Conservation (phyloP, 1,140 invertebrate genomes). For the Aphelenchoides fujianensis region DNA sequence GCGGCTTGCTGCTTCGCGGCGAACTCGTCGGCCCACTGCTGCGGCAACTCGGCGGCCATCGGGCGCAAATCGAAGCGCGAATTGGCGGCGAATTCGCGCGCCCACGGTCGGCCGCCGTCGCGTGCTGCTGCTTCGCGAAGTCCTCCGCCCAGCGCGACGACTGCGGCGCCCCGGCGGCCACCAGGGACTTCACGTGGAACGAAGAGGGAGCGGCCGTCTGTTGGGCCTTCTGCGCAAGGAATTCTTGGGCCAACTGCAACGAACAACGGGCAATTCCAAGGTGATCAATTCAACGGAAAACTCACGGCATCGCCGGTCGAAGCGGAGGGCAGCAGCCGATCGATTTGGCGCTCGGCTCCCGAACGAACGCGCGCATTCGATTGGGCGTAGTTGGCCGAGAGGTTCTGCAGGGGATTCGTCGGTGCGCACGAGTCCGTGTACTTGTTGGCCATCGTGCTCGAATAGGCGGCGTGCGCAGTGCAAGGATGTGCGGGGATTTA, state of each 20-base stretch:
- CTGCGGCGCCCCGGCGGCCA: background rate
- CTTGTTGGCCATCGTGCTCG: constrained; percentile 30
- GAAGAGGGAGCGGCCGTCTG: constrained; percentile 19
- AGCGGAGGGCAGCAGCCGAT: background rate
- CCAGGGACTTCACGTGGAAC: constrained; percentile 29
- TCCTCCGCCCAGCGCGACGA: constrained; percentile 33
- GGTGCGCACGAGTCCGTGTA: constrained; percentile 27
- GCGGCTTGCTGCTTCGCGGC: background rate
- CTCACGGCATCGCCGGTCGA: constrained; percentile 12
- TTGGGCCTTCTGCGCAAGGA: constrained; percentile 26
- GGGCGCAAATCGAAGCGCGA: background rate
- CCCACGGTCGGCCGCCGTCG: background rate
- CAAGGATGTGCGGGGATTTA: too few species aligned
- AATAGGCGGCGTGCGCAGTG: too few species aligned
- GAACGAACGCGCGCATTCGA: constrained; percentile 16
- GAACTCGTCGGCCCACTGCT: constrained; percentile 25
- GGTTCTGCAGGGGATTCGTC: constrained; percentile 29
- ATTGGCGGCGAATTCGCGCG: background rate
- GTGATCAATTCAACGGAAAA: too few species aligned
- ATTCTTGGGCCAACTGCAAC: constrained; percentile 34
- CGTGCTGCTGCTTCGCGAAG: constrained; percentile 31
- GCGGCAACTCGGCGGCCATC: constrained; percentile 1
- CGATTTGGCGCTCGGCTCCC: constrained; percentile 27
- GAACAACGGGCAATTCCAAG: too few species aligned
- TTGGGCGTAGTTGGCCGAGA: constrained; percentile 30